These are phyloP conservation scores for Dipodomys stephensi DNA, from an alignment of 2,113 vertebrate genomes.

Conservation along the genomic window DNA sequence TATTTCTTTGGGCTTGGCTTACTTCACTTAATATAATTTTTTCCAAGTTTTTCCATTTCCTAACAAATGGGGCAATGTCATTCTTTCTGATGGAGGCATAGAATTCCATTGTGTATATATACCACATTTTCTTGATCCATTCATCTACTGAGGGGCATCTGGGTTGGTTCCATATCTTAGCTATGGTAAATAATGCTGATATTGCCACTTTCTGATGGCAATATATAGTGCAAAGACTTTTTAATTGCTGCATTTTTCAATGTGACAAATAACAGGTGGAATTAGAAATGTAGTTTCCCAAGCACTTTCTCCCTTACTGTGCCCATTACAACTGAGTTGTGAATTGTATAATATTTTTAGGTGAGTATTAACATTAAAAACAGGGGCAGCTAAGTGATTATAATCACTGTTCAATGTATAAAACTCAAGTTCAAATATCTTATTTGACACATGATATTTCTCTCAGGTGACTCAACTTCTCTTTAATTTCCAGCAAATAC, in stretches of 20 bases:
- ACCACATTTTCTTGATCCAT: too few species aligned
- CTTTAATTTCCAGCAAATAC: background rate
- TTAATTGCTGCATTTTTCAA: slow-evolving; percentile 41
- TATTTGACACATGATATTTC: slow-evolving; percentile 62
- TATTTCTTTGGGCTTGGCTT: too few species aligned
- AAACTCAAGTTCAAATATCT: slow-evolving; percentile 54
- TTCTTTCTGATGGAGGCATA: too few species aligned
- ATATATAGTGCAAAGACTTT: slow-evolving; percentile 29
- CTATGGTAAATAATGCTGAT: too few species aligned
- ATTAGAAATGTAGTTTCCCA: slow-evolving; percentile 15
- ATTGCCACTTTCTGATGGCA: slow-evolving; percentile 35
- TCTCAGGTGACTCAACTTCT: slow-evolving; percentile 52
- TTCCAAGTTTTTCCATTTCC: too few species aligned
- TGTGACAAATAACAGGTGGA: slow-evolving; percentile 1
- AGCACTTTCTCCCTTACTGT: slow-evolving; percentile 42
- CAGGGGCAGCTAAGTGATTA: slow-evolving; percentile 67
- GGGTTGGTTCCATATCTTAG: too few species aligned
- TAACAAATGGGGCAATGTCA: too few species aligned
- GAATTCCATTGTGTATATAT: too few species aligned
- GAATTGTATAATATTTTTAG: slow-evolving; percentile 50
- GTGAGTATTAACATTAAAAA: slow-evolving; percentile 63
- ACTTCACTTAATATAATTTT: too few species aligned
- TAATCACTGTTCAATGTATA: slow-evolving; percentile 68
- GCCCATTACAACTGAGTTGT: background rate
- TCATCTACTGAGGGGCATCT: too few species aligned